phyloP scores from a whole-genome alignment of 2,113 vertebrate genomes.

The Alces alces region DNA sequence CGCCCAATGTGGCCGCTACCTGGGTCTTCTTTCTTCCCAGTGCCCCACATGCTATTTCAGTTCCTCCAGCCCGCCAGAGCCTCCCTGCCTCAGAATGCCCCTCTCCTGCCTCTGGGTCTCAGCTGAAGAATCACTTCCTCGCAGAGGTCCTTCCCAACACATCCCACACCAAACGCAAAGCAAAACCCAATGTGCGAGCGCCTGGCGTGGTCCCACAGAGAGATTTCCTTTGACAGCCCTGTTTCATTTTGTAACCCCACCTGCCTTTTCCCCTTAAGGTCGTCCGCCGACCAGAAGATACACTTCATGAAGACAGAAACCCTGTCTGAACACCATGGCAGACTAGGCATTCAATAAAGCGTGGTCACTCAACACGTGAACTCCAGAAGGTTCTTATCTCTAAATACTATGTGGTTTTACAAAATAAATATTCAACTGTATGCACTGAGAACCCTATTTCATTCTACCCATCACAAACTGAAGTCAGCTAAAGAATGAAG shows the following conservation, averaged over 20 bases:
- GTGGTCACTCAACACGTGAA: rapidly evolving
- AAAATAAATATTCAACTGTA: neutral
- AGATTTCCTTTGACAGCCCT: neutral
- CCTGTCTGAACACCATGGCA: neutral
- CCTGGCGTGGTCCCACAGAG: neutral
- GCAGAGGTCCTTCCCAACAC: neutral
- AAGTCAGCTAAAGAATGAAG: neutral
- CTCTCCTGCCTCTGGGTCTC: neutral
- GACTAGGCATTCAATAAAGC: neutral
- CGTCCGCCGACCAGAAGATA: neutral
- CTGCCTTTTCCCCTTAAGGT: neutral
- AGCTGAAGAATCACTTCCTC: neutral
- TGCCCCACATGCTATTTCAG: neutral
- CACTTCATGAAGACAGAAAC: neutral
- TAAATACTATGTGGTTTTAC: neutral
- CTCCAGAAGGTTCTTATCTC: neutral
- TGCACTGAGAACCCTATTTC: neutral
- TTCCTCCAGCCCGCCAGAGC: neutral
- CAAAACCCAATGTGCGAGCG: neutral
- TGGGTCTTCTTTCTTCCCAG: neutral
- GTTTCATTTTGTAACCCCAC: neutral
- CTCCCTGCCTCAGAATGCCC: neutral
- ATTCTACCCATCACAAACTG: neutral
- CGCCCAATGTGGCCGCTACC: no score
- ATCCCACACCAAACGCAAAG: neutral